phyloP scores from a whole-genome alignment of 2,888 invertebrate species.

The Mactromeris polynyma region DNA sequence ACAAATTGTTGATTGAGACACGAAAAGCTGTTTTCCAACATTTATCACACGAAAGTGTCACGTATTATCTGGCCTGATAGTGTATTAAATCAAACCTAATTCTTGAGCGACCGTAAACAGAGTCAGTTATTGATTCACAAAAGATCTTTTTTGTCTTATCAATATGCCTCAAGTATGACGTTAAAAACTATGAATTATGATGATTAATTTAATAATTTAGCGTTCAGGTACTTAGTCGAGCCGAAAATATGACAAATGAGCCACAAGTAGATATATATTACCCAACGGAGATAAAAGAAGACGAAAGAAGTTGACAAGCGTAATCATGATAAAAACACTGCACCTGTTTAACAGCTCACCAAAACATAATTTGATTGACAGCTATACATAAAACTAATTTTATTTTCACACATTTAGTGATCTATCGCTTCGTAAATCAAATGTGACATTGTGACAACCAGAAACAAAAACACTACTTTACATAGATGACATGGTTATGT shows the following conservation, averaged over 20 bases:
- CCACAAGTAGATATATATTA: constrained; percentile 18
- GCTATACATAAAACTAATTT: constrained; percentile 42
- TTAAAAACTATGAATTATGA: not conserved
- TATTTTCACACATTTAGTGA: constrained; percentile 36
- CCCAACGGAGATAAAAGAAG: constrained; percentile 2
- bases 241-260: constrained; percentile 27
- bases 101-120: not conserved
- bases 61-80: not conserved
- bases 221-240: not conserved
- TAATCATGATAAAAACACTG: constrained; percentile 4
- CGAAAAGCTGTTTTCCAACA: not conserved
- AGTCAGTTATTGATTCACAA: not conserved
- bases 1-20: not conserved
- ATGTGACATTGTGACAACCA: constrained; percentile 18
- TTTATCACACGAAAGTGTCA: not conserved
- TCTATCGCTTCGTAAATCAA: constrained; percentile 35
- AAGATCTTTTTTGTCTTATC: not conserved
- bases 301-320: not conserved
- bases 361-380: constrained; percentile 37
- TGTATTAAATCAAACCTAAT: not conserved
- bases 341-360: constrained; percentile 20
- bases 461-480: constrained; percentile 34
- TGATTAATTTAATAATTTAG: constrained; percentile 30
- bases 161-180: not conserved
- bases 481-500: constrained; percentile 15